Base-by-base conservation (phyloP, 1,140 invertebrate genomes). In the Drosophila willistoni region DNA sequence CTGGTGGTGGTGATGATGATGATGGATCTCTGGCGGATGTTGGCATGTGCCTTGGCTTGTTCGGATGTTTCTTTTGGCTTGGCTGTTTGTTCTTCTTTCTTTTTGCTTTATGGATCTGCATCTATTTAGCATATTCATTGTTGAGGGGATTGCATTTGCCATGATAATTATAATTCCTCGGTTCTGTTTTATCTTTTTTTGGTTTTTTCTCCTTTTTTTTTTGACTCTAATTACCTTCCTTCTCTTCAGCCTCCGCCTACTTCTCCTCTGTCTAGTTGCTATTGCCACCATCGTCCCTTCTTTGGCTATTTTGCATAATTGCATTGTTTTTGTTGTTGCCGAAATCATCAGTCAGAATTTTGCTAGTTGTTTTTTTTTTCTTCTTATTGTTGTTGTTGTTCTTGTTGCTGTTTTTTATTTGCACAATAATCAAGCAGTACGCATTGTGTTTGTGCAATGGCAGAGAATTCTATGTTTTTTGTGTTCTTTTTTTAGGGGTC, bases 331-430 rank as follows among this genome's bases (percentile, higher is more conserved):
- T 51, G 44, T 51, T 51, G 17, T 51, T 51, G 44, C 44, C 44
- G 44, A 51, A 51, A 51, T 51, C 44, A 51, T 51, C 44, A 51
- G 44, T 51, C 44, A 51, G 17, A 51, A 51, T 51, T 51, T 51
- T 51, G 7, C 9, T 19, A 14, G 29, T 29, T 44, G n/a, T 44
- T 44, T 42, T 42, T 22, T 1, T 22, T 22, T 22, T 19, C 1
- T 19, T 19, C 2, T 42, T 42, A 14, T 42, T 42, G 13, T 47
- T 47, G 1, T 47, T 19, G 17, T 19, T 44, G 42, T 51, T n/a
- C n/a, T n/a, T 51, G 9, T 51, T 51, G 44, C 19, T 47, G 44
- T 51, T 51, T 19, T 51, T 51, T 51, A 47, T 51, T 51, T 51
- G 44, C 44, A 51, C 44, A 51, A 51, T 51, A 51, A 51, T 51